phyloP scores from a whole-genome alignment of 2,113 vertebrate species.

The Centropus unirufus region DNA sequence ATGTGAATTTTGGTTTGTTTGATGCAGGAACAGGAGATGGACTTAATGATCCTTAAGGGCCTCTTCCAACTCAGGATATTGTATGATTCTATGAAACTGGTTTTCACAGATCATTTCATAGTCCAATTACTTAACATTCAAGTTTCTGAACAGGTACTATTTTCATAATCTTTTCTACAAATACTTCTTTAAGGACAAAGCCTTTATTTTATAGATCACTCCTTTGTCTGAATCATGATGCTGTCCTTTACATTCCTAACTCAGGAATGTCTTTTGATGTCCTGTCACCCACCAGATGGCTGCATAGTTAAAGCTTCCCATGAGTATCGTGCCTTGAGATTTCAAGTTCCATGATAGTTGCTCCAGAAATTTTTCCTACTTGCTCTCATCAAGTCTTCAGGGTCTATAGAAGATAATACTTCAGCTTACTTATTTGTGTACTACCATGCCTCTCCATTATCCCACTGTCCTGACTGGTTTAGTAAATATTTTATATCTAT shows the following conservation, averaged over 20 bases:
- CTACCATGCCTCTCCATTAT: not conserved
- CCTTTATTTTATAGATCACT: not conserved
- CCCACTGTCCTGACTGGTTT: not conserved
- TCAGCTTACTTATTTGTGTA: slow-evolving; percentile 32
- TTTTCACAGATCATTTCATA: not conserved
- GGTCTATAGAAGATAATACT: slow-evolving; percentile 41
- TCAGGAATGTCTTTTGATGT: not conserved
- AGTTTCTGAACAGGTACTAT: not conserved
- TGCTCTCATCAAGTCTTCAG: not conserved
- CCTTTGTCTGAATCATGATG: not conserved
- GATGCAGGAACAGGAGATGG: no score
- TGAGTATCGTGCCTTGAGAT: not conserved
- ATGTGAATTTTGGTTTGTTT: no score
- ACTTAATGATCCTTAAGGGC: no score
- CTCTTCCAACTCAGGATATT: no score
- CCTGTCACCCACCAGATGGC: slow-evolving; percentile 52
- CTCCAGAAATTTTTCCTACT: slow-evolving; percentile 43
- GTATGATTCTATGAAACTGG: no score
- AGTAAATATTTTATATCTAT: slow-evolving; percentile 33
- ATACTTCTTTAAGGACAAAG: not conserved
- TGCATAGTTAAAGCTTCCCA: slow-evolving; percentile 18
- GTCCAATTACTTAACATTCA: not conserved
- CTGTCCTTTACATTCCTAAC: not conserved
- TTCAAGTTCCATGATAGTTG: slow-evolving; percentile 21
- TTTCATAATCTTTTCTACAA: not conserved